Percentiles rank a stretch among this genome's conserved stretches.
Conservation (phyloP, 2,113 vertebrate species). For the Dromas ardeola region DNA sequence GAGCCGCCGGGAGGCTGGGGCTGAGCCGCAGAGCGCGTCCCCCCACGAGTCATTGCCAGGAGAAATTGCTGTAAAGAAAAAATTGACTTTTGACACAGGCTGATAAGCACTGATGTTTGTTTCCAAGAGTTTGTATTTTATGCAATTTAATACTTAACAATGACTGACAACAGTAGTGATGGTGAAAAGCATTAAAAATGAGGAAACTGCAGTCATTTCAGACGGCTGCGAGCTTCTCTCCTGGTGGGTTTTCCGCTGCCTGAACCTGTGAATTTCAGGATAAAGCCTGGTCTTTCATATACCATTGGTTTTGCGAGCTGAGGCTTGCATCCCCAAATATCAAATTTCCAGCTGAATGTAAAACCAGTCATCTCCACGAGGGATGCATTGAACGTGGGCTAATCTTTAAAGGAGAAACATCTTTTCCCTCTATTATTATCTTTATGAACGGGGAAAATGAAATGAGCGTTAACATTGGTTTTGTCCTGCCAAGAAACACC, state of each 20-base stretch:
- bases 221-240: background rate
- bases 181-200: slow-evolving; percentile 40
- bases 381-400: background rate
- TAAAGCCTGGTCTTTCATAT: background rate
- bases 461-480: background rate
- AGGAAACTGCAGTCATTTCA: slow-evolving; percentile 25
- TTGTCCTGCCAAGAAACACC: background rate
- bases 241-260: background rate
- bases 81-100: slow-evolving; percentile 66
- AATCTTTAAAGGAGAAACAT: background rate
- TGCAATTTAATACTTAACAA: slow-evolving; percentile 61
- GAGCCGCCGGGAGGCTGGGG: background rate
- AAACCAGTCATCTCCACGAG: fast-evolving
- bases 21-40: background rate
- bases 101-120: slow-evolving; percentile 61
- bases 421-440: background rate
- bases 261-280: background rate
- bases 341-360: background rate
- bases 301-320: background rate
- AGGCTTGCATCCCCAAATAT: background rate
- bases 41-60: slow-evolving; percentile 43
- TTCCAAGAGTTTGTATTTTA: slow-evolving; percentile 63
- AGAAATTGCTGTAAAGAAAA: slow-evolving; percentile 51
- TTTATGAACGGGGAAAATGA: background rate
- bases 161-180: slow-evolving; percentile 42